phyloP scores from a whole-genome alignment of 2,797 vertebrate genomes.

The Craterocephalus amniculus region DNA sequence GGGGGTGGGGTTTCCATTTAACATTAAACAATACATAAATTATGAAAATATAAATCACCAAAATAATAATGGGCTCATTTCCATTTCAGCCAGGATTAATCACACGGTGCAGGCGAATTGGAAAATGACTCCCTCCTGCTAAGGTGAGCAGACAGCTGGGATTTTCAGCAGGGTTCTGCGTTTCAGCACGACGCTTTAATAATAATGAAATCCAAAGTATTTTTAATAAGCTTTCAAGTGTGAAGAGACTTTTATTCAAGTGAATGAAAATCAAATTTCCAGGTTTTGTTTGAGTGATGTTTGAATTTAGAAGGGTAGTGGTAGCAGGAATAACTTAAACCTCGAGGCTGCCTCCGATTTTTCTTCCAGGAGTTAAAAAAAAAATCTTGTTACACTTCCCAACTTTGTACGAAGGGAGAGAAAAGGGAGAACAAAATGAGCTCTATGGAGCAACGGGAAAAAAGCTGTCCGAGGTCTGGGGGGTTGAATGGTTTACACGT shows the following conservation, averaged over 20 bases:
- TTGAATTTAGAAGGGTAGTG: conserved; percentile 11
- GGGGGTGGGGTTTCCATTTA: conserved; percentile 13
- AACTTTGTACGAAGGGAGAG: conserved; percentile 32
- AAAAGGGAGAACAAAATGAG: conserved; percentile 34
- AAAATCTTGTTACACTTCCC: conserved; percentile 41
- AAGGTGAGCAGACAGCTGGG: conserved; percentile 12
- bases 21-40: conserved; percentile 55
- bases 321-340: conserved; percentile 24
- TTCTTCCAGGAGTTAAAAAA: conserved; percentile 23
- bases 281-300: conserved; percentile 30
- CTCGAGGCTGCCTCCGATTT: conserved; percentile 12
- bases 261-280: conserved; percentile 5
- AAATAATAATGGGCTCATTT: conserved; percentile 63
- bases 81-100: conserved; percentile 55
- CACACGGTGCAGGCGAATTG: conserved; percentile 38
- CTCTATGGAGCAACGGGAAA: conserved; percentile 19
- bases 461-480: conserved; percentile 49
- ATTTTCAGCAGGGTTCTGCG: conserved; percentile 24
- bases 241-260: conserved; percentile 13
- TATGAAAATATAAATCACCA: conserved; percentile 40
- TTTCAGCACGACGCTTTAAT: conserved; percentile 21
- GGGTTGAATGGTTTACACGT: conserved; percentile 68
- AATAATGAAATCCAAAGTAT: conserved; percentile 35
- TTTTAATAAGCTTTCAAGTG: conserved; percentile 25
- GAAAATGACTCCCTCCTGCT: conserved; percentile 54